A percentile compares a stretch with the other conserved stretches of the same genome.
Evolutionary conservation across 2,797 vertebrate genomes (phyloP).

Genomic region (Tamandua tetradactyla): DNA sequence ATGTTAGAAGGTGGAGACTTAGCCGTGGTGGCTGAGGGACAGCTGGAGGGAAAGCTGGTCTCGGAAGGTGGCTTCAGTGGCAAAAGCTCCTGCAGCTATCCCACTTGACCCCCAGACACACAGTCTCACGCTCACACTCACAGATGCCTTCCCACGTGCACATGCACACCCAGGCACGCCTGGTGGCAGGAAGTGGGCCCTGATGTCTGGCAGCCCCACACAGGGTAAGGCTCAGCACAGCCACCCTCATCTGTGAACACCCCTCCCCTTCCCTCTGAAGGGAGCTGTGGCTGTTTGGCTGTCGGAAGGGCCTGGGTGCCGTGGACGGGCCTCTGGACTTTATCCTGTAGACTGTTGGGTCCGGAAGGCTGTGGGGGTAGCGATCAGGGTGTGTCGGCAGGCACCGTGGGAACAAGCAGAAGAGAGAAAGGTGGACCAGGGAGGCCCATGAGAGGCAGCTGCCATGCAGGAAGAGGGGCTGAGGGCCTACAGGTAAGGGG

Average conservation of each 20-base stretch:
- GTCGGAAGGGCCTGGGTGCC: neutral
- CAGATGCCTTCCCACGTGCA: neutral
- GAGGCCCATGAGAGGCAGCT: neutral
- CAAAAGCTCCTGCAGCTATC: neutral
- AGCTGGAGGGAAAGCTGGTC: too few relatives aligned
- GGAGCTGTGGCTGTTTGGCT: neutral
- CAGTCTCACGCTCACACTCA: neutral
- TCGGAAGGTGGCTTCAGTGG: neutral
- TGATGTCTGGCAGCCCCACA: neutral
- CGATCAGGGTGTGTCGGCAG: neutral
- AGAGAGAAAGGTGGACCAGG: neutral
- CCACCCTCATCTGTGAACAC: neutral
- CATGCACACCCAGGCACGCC: neutral
- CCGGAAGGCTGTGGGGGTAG: neutral
- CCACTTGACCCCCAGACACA: accelerated
- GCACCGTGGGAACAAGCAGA: neutral
- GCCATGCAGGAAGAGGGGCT: neutral
- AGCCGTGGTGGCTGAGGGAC: neutral
- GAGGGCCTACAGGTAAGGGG: neutral
- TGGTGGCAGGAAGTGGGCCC: neutral
- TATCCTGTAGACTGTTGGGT: neutral
- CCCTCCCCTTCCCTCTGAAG: neutral
- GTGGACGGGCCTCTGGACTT: neutral
- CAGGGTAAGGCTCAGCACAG: neutral
- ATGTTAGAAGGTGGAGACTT: too few relatives aligned